Evolutionary conservation across 2,113 vertebrate species (phyloP).

Genomic region (Mirza zaza): DNA sequence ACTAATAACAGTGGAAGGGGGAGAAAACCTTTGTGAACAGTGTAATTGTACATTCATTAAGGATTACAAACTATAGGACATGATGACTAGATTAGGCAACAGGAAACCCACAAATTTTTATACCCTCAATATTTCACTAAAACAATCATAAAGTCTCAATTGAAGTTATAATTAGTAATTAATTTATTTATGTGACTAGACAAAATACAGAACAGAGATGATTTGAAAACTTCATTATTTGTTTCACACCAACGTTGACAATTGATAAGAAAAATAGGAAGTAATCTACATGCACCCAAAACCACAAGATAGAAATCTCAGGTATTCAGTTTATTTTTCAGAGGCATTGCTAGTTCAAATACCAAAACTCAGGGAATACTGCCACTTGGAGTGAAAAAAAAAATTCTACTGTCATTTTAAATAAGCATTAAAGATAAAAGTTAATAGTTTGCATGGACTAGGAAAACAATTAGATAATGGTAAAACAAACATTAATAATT

Average conservation of each 20-base stretch:
- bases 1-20: slow-evolving; percentile 79
- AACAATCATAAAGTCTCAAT: slow-evolving; percentile 60
- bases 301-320: slow-evolving; percentile 73
- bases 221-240: slow-evolving; percentile 69
- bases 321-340: slow-evolving; percentile 77
- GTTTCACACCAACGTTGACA: slow-evolving; percentile 80
- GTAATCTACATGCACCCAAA: slow-evolving; percentile 84
- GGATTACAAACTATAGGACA: slow-evolving; percentile 79
- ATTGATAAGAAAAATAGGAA: slow-evolving; percentile 80
- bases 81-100: slow-evolving; percentile 76
- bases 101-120: slow-evolving; percentile 80
- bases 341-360: slow-evolving; percentile 86
- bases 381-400: slow-evolving; percentile 90
- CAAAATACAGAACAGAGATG: slow-evolving; percentile 60
- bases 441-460: slow-evolving; percentile 88
- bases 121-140: slow-evolving; percentile 78
- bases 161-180: slow-evolving; percentile 68
- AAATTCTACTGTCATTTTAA: slow-evolving; percentile 90
- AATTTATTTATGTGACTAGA: slow-evolving; percentile 67
- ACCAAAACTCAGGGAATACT: slow-evolving; percentile 90
- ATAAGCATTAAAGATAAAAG: slow-evolving; percentile 87
- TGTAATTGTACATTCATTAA: slow-evolving; percentile 81
- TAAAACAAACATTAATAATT: slow-evolving; percentile 97
- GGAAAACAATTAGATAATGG: slow-evolving; percentile 89
- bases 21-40: slow-evolving; percentile 63